Evolutionary conservation across 2,113 vertebrate species (phyloP).

Genomic region (Natator depressus): DNA sequence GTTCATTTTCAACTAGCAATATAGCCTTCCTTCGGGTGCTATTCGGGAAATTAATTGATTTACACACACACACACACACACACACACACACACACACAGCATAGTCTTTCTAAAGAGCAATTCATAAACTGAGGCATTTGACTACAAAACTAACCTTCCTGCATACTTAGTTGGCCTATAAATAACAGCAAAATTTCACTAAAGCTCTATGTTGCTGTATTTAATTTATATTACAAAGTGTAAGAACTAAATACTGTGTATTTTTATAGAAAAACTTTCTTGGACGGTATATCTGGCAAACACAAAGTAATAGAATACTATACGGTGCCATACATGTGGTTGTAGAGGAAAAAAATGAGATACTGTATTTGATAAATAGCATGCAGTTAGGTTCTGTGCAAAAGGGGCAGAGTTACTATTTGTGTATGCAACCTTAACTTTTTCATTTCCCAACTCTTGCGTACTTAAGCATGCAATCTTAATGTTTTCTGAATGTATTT

Average conservation of each 20-base stretch:
- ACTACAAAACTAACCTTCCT: neutral
- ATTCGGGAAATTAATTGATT: neutral
- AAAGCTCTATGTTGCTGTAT: neutral
- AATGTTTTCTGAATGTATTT: neutral
- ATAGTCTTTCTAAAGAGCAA: neutral
- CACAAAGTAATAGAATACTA: neutral
- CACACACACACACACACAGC: neutral
- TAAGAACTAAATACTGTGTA: neutral
- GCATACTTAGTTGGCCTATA: neutral
- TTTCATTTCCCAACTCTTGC: neutral
- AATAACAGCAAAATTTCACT: neutral
- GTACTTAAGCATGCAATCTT: neutral
- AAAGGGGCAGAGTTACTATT: neutral
- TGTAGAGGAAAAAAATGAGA: neutral
- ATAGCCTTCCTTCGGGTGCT: neutral
- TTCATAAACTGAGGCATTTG: neutral
- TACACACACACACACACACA: neutral
- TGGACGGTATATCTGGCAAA: neutral
- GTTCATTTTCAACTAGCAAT: neutral
- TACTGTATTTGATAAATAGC: neutral
- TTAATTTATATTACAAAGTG: neutral
- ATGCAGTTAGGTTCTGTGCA: neutral
- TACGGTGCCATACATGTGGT: neutral
- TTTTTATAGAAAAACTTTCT: slow-evolving; percentile 2
- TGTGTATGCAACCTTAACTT: neutral